Base-by-base conservation (phyloP, 2,888 invertebrate genomes). In the Sceliomorpha sp. region DNA sequence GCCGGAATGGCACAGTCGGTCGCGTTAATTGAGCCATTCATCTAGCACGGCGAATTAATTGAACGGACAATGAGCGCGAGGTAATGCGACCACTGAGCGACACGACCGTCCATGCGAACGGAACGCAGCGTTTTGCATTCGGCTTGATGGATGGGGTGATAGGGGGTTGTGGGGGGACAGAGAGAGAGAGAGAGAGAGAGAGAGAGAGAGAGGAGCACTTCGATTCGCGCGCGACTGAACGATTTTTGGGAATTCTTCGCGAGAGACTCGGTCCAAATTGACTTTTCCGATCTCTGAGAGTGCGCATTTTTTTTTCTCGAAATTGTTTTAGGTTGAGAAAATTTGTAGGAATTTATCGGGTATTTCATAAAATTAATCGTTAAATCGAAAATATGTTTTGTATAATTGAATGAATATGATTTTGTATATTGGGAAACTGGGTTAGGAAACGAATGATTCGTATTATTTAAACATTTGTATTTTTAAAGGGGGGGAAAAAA, bases 161-260 rank as follows among this genome's bases (percentile, higher is more conserved):
- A n/a, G n/a, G n/a, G n/a, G n/a, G n/a, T n/a, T n/a, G n/a, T n/a
- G n/a, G n/a, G n/a, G 39, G 42, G 0, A 32, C 8, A 36, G 37
- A 1, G 20, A 37, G 31, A 13, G 29, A 6, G 20, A 60, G 17
- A 26, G 8, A n/a, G 39, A 44, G 29, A 20, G 20, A 12, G 26
- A 14, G 10, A 1, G 8, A 34, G 39, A 32, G 42, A 70, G 67
- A 67, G 59, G 60, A 55, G 60, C 59, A 51, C 63, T 51, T 68
- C 50, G 64, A 71, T 71, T 73, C 42, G 48, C 64, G 55, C 69
- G 71, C 62, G 72, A 74, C 72, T 71, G 71, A 75, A 70, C 73
- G 71, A n/a, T 72, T 72, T 70, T 69, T 51, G 62, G 50, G 53
- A 67, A 59, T 59, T 51, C 40, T 48, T 48, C 53, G 44, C 58